phyloP scores from a whole-genome alignment of 2,113 vertebrate species.

The Lethenteron reissneri region DNA sequence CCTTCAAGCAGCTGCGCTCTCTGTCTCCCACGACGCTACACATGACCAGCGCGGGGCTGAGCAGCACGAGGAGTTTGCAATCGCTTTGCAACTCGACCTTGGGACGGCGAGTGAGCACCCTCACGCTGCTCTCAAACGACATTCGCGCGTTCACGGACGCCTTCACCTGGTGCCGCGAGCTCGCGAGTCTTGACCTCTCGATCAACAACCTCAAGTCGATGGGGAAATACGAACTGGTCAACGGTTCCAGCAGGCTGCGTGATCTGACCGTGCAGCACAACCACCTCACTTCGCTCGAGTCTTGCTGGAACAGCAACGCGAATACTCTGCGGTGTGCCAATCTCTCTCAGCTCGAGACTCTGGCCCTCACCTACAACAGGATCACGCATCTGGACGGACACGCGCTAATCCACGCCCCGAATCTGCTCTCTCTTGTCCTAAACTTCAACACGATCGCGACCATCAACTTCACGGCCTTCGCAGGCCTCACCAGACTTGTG shows the following conservation, averaged over 20 bases:
- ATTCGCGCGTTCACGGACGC: accelerated
- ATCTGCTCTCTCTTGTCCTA: constrained; percentile 20
- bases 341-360: constrained; percentile 15
- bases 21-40: constrained; percentile 16
- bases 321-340: accelerated
- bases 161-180: constrained; percentile 18
- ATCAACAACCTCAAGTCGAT: constrained; percentile 15
- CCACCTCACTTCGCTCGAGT: constrained; percentile 12
- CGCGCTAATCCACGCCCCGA: constrained; percentile 27
- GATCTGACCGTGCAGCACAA: constrained; percentile 31
- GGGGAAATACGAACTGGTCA: constrained; percentile 16
- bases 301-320: constrained; percentile 11
- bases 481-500: constrained; percentile 20
- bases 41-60: constrained; percentile 24
- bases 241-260: not conserved
- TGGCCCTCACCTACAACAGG: constrained; percentile 35
- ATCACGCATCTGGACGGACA: constrained; percentile 15
- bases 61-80: not conserved
- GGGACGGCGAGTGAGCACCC: constrained; percentile 5
- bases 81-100: constrained; percentile 19
- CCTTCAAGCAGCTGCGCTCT: constrained; percentile 18
- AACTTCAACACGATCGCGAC: constrained; percentile 40
- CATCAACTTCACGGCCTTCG: constrained; percentile 20
- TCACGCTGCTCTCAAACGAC: constrained; percentile 16
- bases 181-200: constrained; percentile 25